Evolutionary conservation across 1,140 invertebrate species (phyloP).

Genomic region (Bathynomus jamesi): DNA sequence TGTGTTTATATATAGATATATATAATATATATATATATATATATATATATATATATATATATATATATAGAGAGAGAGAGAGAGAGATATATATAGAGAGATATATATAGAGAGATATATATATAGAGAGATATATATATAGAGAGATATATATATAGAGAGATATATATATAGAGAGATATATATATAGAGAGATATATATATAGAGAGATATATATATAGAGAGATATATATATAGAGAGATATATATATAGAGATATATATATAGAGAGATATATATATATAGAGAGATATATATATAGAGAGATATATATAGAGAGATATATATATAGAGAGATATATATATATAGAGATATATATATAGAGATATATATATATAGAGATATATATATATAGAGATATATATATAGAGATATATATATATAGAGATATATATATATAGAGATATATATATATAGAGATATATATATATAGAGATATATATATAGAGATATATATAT

Average conservation of each 20-base stretch:
- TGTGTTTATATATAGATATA: no score
- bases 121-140: conserved; percentile 10
- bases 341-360: conserved; percentile 8
- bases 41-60: conserved; percentile 7
- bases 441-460: background rate
- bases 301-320: conserved; percentile 11
- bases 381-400: conserved; percentile 13
- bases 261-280: conserved; percentile 6
- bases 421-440: conserved; percentile 11
- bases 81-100: conserved; percentile 11
- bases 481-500: conserved; percentile 10
- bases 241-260: conserved; percentile 13
- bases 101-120: conserved; percentile 37
- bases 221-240: conserved; percentile 5
- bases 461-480: background rate
- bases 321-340: conserved; percentile 6
- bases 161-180: conserved; percentile 11
- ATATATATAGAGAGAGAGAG: conserved; percentile 9
- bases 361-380: conserved; percentile 8
- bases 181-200: background rate
- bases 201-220: conserved; percentile 11
- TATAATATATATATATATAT: background rate
- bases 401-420: conserved; percentile 8
- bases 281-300: conserved; percentile 13
- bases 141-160: conserved; percentile 10